These are phyloP conservation scores for Nannospalax galili DNA, from an alignment of 2,113 vertebrate genomes.

Conservation along the genomic window DNA sequence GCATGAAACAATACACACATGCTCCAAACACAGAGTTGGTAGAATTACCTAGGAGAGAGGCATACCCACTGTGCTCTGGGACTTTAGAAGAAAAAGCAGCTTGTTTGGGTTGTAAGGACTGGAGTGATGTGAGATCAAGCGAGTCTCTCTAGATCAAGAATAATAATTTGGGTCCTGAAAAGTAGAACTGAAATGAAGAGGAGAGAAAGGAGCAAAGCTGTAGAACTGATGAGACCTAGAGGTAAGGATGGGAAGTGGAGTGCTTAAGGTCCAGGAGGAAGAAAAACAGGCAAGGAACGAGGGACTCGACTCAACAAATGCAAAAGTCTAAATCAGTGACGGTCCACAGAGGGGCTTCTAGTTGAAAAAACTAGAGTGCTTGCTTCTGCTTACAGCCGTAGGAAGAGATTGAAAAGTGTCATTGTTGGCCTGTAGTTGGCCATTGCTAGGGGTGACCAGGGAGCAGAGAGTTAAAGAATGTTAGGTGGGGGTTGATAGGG, in stretches of 20 bases:
- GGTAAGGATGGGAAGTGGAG: not conserved
- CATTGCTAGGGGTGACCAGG: not conserved
- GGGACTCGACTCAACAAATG: no score
- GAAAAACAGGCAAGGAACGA: not conserved
- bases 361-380: not conserved
- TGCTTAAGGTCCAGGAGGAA: no score
- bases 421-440: not conserved
- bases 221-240: not conserved
- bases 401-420: not conserved
- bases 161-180: not conserved
- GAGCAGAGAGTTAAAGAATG: not conserved
- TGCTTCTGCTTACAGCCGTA: no score
- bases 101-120: not conserved
- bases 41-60: not conserved
- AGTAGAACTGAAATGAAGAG: not conserved
- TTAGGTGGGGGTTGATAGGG: not conserved
- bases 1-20: not conserved
- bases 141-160: not conserved
- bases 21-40: not conserved
- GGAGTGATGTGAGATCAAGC: not conserved
- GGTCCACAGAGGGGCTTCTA: not conserved
- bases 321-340: no score
- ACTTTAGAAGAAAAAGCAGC: not conserved
- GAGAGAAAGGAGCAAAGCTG: not conserved
- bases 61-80: not conserved